Evolutionary conservation across 2,113 vertebrate species (phyloP).

Genomic region (Neolamprologus variostigma): DNA sequence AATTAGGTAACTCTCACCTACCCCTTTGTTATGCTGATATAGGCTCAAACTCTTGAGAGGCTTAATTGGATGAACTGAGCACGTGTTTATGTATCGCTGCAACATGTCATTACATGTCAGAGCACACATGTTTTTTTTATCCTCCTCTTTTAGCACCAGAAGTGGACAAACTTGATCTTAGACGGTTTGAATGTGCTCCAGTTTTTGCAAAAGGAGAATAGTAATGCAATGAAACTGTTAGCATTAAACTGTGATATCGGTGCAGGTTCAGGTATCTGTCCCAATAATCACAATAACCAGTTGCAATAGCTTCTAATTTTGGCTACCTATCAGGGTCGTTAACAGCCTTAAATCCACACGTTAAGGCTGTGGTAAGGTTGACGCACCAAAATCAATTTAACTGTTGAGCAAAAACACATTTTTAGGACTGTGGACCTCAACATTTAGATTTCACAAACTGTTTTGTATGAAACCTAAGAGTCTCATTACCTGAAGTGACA

Average conservation of each 20-base stretch:
- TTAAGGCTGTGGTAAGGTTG: not conserved
- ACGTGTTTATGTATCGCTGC: not conserved
- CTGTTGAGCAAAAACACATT: not conserved
- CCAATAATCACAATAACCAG: not conserved
- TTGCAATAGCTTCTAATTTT: not conserved
- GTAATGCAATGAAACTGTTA: not conserved
- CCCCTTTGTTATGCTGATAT: not conserved
- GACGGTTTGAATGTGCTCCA: not conserved
- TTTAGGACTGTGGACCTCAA: not conserved
- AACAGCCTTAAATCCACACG: not conserved
- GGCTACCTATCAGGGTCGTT: not conserved
- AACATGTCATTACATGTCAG: not conserved
- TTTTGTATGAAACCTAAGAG: not conserved
- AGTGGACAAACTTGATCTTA: not conserved
- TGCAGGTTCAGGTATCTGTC: not conserved
- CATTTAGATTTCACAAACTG: not conserved
- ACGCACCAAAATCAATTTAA: not conserved
- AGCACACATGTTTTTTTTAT: not conserved
- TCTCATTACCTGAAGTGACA: slow-evolving; percentile 24
- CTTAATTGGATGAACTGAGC: not conserved
- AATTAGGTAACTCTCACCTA: not conserved
- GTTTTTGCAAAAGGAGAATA: not conserved
- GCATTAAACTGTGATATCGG: not conserved
- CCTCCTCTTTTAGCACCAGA: not conserved
- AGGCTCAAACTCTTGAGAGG: not conserved